A percentile compares a stretch with the other conserved stretches of the same genome.
These are phyloP conservation scores for Lanistes nyassanus DNA, from an alignment of 1,140 invertebrate genomes.

Conservation along the genomic window DNA sequence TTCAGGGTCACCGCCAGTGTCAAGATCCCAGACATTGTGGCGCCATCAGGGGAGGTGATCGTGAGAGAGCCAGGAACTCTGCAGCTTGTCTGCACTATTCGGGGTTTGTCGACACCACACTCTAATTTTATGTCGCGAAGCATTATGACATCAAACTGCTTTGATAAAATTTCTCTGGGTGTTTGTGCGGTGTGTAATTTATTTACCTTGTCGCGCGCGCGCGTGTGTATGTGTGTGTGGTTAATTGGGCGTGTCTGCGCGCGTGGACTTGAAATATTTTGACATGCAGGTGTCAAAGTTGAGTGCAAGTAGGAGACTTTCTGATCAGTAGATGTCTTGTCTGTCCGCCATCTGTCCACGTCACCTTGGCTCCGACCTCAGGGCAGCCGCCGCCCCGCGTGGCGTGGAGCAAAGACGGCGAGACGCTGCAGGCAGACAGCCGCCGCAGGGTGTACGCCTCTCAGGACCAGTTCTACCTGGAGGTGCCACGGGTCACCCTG, in stretches of 20 bases:
- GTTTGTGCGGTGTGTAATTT: too few species aligned
- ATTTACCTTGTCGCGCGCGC: too few species aligned
- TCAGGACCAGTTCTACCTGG: conserved; percentile 45
- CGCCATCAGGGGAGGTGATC: conserved; percentile 32
- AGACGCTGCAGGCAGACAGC: conserved; percentile 42
- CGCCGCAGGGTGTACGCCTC: conserved; percentile 39
- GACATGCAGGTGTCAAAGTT: too few species aligned
- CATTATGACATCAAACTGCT: too few species aligned
- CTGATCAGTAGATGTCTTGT: too few species aligned
- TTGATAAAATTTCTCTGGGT: too few species aligned
- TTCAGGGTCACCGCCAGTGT: conserved; percentile 27
- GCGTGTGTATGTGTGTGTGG: not conserved
- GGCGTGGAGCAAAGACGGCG: conserved; percentile 74
- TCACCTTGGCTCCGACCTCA: not conserved
- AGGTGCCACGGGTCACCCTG: conserved; percentile 35
- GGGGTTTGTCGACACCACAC: not conserved
- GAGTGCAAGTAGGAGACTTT: too few species aligned
- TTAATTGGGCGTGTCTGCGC: too few species aligned
- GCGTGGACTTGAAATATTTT: too few species aligned
- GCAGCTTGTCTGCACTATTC: conserved; percentile 34
- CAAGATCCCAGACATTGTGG: conserved; percentile 34
- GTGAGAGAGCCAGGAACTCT: conserved; percentile 35
- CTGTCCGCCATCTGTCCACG: too few species aligned
- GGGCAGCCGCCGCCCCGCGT: conserved; percentile 74
- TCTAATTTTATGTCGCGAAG: too few species aligned